Base-by-base conservation (phyloP, 1,140 invertebrate species). In the Zaprionus ghesquierei region DNA sequence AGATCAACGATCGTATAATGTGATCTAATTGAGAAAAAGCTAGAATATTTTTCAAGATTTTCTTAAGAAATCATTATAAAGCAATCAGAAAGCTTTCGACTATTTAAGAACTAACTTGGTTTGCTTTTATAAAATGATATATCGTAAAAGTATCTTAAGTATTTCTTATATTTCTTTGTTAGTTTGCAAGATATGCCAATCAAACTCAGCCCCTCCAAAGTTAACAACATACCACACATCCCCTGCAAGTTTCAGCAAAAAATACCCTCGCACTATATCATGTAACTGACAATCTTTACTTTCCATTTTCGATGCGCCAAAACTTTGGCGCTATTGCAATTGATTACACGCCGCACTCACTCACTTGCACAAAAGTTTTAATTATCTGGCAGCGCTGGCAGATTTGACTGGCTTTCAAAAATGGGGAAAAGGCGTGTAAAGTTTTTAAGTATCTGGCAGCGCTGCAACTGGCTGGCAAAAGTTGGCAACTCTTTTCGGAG, bases 401-500 rank as follows among this genome's bases (percentile, higher is more conserved):
- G 46, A 38, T 50, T 27, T 54, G 13, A 20, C 50, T 10, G 6
- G 49, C n/a, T 9, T 35, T 35, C 8, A 18, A 33, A 54, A 64
- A 44, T 12, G 22, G 25, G 29, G 8, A 29, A 20, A 53, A 54
- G 53, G 23, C 23, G 33, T 12, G 38, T 35, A 60, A 72, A 66
- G 29, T 41, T 72, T 68, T 68, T 54, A 60, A 68, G 63, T 68
- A 54, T 66, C 46, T 66, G 61, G 20, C 25, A 65, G 18, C 41
- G n/a, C 35, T 41, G n/a, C 6, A 15, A 49, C 18, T 31, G 50
- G 20, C 44, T 59, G 23, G 71, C 44, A 63, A 70, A 70, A 75
- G 72, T 75, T 82, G 56, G 54, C 68, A 33, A 66, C 58, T 44
- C 61, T 69, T 41, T 60, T 53, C 5, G 12, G 33, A 35, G 13